Percentiles rank a stretch among this genome's conserved stretches.
Evolutionary conservation across 1,140 invertebrate genomes (phyloP).

Genomic region (Tetragonula clypearis): DNA sequence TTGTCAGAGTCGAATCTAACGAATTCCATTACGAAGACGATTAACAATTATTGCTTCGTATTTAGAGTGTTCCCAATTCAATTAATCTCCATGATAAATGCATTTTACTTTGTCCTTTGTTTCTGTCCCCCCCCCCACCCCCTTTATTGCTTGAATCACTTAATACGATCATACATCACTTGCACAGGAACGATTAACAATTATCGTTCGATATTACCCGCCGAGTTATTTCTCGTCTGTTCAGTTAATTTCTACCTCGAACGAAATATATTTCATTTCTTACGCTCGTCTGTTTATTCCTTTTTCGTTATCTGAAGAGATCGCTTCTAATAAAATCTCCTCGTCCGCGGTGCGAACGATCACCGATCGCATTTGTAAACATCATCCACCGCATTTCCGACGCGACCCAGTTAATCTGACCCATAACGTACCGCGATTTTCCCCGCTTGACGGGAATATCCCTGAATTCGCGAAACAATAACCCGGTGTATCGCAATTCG

Average conservation of each 20-base stretch:
- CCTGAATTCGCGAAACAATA: constrained; percentile 1
- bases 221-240: not conserved
- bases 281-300: not conserved
- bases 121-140: not conserved
- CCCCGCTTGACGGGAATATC: not conserved
- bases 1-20: not conserved
- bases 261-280: not conserved
- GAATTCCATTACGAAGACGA: not conserved
- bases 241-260: not conserved
- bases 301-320: not conserved
- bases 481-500: not conserved
- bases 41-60: not conserved
- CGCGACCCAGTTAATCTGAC: not conserved
- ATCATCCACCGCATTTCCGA: not conserved
- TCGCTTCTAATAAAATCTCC: not conserved
- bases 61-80: not conserved
- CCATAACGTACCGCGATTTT: not conserved
- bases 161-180: not conserved
- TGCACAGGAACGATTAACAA: not conserved
- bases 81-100: not conserved
- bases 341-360: not conserved
- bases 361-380: not conserved
- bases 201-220: not conserved
- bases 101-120: not conserved
- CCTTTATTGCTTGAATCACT: not conserved